These are phyloP conservation scores for Scatophagus argus DNA, from an alignment of 2,113 vertebrate species.

Conservation along the genomic window DNA sequence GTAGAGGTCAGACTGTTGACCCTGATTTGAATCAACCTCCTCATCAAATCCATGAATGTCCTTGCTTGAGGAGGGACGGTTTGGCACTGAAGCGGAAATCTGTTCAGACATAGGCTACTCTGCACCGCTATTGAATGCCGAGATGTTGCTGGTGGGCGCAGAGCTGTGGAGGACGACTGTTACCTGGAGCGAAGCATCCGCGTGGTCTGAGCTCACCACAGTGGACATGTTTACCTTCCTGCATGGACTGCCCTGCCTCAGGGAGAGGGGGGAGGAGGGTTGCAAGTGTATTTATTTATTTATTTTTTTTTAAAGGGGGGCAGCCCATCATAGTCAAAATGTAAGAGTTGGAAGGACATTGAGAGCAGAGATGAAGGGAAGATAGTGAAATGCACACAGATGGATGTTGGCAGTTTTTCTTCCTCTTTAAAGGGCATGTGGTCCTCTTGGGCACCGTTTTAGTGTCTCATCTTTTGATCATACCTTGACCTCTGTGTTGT, in stretches of 20 bases:
- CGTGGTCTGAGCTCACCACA: conserved; percentile 76
- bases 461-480: conserved; percentile 61
- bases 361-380: conserved; percentile 56
- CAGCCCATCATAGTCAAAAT: conserved; percentile 56
- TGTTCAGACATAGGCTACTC: conserved; percentile 70
- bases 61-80: conserved; percentile 71
- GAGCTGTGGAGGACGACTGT: conserved; percentile 77
- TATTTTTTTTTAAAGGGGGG: conserved; percentile 46
- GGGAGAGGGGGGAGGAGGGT: conserved; percentile 56
- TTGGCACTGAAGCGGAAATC: conserved; percentile 71
- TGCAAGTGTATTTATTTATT: conserved; percentile 54
- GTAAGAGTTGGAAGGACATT: conserved; percentile 53
- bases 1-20: conserved; percentile 73
- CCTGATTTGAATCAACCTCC: conserved; percentile 74
- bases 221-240: conserved; percentile 86
- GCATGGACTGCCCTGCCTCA: conserved; percentile 69
- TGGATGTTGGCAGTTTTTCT: conserved; percentile 66
- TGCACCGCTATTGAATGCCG: conserved; percentile 54
- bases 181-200: conserved; percentile 80
- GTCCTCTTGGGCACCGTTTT: conserved; percentile 49
- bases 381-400: conserved; percentile 63
- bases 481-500: conserved; percentile 58
- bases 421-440: conserved; percentile 56
- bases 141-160: conserved; percentile 74
- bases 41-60: conserved; percentile 70